Evolutionary conservation across 2,113 vertebrate species (phyloP), one percentile per base, ranked within the genome.

Genomic region (Campylomormyrus tamandua): DNA sequence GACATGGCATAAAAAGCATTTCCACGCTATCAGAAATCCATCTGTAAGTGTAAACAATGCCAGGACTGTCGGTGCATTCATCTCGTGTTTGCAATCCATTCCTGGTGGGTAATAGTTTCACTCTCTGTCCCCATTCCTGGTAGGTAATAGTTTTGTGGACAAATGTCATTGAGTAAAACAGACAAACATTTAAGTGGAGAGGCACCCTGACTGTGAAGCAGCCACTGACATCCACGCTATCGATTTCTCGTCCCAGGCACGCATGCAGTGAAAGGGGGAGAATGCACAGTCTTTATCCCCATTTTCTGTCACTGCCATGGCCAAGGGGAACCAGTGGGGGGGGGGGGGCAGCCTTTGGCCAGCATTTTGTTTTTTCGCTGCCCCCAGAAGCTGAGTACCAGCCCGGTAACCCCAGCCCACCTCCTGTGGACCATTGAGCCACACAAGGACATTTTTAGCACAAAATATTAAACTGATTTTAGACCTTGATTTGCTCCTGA

Each of bases 121-220:
- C 93, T 90, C 94, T 95, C 93, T 92, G 94, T 95, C 94, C 91
- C 92, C 53, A 87, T 91, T 95, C 93, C 92, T 93, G 48, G 90
- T 93, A 93, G 94, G 91, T 95, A 94, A 93, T 93, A 94, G 94
- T 95, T 95, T 70, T 95, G 95, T 93, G 89, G 92, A 90, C 88
- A 93, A 93, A 93, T 95, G 95, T 95, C 95, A 95, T 93, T 95
- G 95, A 95, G 95, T 95, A 95, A 95, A 96, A 95, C 92, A 94
- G 94, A 95, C 94, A 94, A 95, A 96, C 95, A 95, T 96, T 95
- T 95, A 96, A 93, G 92, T 93, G 66, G 91, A 93, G 93, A 90
- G 93, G 93, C 92, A 94, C 91, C 91, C 90, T 92, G 95, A 96
- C 94, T 96, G 94, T 95, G 94, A 96, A 96, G 95, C 93, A 95